Base-by-base conservation (phyloP, 2,113 vertebrate genomes). In the Miniopterus natalensis region DNA sequence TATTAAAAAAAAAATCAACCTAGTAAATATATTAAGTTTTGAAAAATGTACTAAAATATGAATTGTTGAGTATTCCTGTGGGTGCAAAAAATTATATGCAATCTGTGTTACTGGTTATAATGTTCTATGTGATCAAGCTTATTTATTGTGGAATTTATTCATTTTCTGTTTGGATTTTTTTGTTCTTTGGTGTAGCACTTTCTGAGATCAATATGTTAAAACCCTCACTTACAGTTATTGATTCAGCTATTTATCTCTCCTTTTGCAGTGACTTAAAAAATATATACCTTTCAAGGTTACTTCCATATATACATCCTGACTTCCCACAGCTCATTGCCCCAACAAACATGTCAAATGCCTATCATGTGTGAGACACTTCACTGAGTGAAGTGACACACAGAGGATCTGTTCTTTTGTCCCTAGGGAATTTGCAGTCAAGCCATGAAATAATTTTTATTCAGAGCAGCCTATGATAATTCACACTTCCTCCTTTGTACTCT, bases 91-190 rank as follows among this genome's bases (percentile, higher is more conserved):
- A 77, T 61, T 84, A 61, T 17, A 75, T 88, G n/a, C 40, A 65
- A 53, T 53, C 79, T 89, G 55, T 51, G 57, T 80, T 66, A 78
- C n/a, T 84, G 63, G 36, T 88, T 92, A 71, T 77, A 77, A 42
- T 49, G 5, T 92, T 88, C 31, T 83, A 36, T 66, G 25, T 65
- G 63, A 49, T 47, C 25, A 81, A 86, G 27, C 17, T 53, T 90
- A 90, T 47, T 85, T 94, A 42, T 53, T 47, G 21, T 80, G 51
- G 27, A 61, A 86, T 53, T 81, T 85, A 45, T 74, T 25, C 40
- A 49, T 80, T 85, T 74, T 80, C 68, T n/a, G n/a, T 40, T 93
- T 93, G 73, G 27, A 27, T 92, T 84, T 63, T 61, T 92, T 88
- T 94, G 8, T 77, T 29, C 88, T 18, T 79, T 79, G 23, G 45